Evolutionary conservation across 2,888 invertebrate species (phyloP).

Genomic region (Cryptocheilus praepositus): DNA sequence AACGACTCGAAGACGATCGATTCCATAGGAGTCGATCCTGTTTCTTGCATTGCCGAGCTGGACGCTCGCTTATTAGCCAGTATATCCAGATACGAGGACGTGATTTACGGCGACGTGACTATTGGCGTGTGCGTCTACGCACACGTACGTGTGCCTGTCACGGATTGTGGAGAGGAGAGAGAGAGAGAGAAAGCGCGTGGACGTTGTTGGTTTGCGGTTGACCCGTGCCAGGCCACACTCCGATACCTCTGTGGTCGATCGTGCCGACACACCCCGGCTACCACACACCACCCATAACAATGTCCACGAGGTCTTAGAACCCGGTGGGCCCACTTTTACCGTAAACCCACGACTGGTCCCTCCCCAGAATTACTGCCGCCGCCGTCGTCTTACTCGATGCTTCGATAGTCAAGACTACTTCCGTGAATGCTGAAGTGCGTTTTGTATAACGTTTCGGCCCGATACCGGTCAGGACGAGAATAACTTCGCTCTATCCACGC

Average conservation of each 20-base stretch:
- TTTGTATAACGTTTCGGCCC: too few species aligned
- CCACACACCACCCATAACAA: conserved; percentile 49
- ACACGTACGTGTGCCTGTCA: not conserved
- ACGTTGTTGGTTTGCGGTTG: conserved; percentile 72
- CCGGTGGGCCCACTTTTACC: conserved; percentile 22
- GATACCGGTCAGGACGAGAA: too few species aligned
- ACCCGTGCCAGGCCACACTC: conserved; percentile 69
- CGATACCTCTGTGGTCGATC: conserved; percentile 70
- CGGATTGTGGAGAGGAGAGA: conserved; percentile 26
- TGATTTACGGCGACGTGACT: conserved; percentile 32
- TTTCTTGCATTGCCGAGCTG: conserved; percentile 20
- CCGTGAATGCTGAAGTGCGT: too few species aligned
- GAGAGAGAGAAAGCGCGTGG: conserved; percentile 62
- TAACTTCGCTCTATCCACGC: too few species aligned
- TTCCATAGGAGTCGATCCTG: conserved; percentile 15
- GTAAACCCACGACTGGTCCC: conserved; percentile 8
- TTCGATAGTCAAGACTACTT: too few species aligned
- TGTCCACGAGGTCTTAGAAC: conserved; percentile 45
- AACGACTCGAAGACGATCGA: too few species aligned
- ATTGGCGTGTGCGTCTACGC: not conserved
- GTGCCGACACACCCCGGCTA: conserved; percentile 64
- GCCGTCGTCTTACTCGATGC: not conserved
- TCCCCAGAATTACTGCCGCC: not conserved
- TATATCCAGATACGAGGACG: conserved; percentile 7
- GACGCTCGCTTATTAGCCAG: conserved; percentile 28